A percentile compares a stretch with the other conserved stretches of the same genome.
Evolutionary conservation across 2,797 vertebrate genomes (phyloP).

Genomic region (Gambusia yucatana): DNA sequence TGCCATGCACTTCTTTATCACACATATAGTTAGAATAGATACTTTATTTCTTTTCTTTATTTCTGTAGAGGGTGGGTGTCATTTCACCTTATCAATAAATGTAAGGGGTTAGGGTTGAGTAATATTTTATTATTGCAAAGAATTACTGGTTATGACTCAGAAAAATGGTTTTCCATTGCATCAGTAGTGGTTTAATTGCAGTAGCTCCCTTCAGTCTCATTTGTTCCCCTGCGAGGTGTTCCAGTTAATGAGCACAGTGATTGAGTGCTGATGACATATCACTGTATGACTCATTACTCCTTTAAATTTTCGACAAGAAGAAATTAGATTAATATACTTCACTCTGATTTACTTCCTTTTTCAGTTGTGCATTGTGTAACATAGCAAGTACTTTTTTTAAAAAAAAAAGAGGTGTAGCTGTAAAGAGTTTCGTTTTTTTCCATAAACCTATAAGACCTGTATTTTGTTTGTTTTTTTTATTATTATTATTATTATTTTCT

Average conservation of each 20-base stretch:
- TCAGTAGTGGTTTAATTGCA: neutral
- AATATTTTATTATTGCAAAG: neutral
- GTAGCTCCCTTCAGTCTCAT: neutral
- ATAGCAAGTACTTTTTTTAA: neutral
- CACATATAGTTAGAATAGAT: neutral
- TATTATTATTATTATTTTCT: neutral
- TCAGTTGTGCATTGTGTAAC: neutral
- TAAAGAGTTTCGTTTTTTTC: neutral
- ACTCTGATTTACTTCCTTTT: neutral
- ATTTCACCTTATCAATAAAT: neutral
- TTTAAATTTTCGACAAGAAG: neutral
- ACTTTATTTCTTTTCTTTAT: neutral
- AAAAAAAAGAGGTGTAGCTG: neutral
- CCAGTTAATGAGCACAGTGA: neutral
- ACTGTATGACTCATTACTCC: neutral
- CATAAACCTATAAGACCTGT: neutral
- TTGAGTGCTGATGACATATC: neutral
- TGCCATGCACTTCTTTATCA: neutral
- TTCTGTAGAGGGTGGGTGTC: neutral
- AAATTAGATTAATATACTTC: conserved; percentile 1
- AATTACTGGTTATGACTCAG: neutral
- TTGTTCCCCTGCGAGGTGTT: neutral
- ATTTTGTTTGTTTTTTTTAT: neutral
- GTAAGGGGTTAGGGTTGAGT: neutral
- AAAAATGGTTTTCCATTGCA: neutral